Evolutionary conservation across 2,113 vertebrate genomes (phyloP).

Genomic region (Lanius ludovicianus): DNA sequence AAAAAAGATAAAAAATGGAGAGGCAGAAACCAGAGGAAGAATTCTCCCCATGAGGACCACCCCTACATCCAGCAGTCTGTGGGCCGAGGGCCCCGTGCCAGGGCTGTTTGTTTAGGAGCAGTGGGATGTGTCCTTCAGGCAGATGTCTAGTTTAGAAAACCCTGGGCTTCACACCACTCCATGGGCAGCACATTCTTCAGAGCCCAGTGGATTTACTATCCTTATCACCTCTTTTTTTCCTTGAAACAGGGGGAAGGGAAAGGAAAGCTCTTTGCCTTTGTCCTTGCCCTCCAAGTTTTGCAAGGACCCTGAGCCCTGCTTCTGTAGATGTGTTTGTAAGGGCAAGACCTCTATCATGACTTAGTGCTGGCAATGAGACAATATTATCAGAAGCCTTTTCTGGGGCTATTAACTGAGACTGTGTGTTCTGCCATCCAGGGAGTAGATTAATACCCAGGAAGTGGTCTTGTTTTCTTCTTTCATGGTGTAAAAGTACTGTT

Average conservation of each 20-base stretch:
- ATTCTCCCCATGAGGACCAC: rapidly evolving
- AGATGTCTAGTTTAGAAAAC: neutral
- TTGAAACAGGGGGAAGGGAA: neutral
- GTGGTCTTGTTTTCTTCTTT: neutral
- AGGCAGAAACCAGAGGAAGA: neutral
- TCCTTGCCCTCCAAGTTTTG: neutral
- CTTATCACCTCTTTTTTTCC: neutral
- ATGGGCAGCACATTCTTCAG: neutral
- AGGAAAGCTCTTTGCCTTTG: neutral
- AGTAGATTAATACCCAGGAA: neutral
- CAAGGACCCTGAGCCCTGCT: neutral
- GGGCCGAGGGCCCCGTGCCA: rapidly evolving
- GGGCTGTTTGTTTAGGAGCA: neutral
- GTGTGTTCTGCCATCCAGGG: neutral
- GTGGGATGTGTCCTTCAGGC: neutral
- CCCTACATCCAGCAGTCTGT: neutral
- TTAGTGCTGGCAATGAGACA: neutral
- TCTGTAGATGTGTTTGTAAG: neutral
- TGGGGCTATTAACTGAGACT: neutral
- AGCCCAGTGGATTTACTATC: neutral
- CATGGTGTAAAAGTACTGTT: neutral
- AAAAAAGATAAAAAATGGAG: rapidly evolving
- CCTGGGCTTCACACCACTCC: neutral
- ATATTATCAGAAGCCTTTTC: neutral
- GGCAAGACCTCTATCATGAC: neutral